A percentile compares a stretch with the other conserved stretches of the same genome.
phyloP scores from a whole-genome alignment of 2,888 invertebrate species.

The Melanostoma scalare region DNA sequence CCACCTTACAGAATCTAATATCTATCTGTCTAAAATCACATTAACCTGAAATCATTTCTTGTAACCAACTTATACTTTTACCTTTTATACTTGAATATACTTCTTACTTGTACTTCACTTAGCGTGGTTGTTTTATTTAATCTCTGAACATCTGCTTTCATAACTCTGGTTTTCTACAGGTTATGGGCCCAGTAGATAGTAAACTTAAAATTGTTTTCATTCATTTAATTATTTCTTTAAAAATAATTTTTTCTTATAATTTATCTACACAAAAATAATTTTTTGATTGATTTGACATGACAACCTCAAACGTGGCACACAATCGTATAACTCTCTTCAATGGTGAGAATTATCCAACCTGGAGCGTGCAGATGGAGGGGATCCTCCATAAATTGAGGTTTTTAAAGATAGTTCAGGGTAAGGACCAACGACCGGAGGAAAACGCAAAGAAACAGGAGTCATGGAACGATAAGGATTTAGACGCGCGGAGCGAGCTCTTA shows the following conservation, averaged over 20 bases:
- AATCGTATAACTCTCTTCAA: constrained; percentile 28
- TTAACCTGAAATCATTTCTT: too few species aligned
- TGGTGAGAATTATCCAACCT: constrained; percentile 32
- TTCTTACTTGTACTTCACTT: too few species aligned
- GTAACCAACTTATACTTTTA: too few species aligned
- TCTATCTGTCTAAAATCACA: too few species aligned
- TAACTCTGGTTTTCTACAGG: too few species aligned
- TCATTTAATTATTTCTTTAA: neutral
- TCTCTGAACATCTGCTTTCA: too few species aligned
- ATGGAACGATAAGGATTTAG: constrained; percentile 48
- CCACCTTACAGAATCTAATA: too few species aligned
- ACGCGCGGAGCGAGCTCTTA: constrained; percentile 36
- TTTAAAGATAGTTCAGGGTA: constrained; percentile 26
- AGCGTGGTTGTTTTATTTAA: too few species aligned
- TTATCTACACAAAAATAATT: neutral
- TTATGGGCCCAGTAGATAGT: too few species aligned
- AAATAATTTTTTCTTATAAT: neutral
- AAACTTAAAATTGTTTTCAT: too few species aligned
- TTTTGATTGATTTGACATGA: constrained; percentile 8
- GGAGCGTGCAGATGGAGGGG: constrained; percentile 6
- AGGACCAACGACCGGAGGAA: constrained; percentile 7
- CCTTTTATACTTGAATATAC: too few species aligned
- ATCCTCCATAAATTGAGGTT: constrained; percentile 24
- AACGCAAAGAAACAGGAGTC: constrained; percentile 14
- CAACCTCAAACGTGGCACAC: constrained; percentile 5